Evolutionary conservation across 2,888 invertebrate species (phyloP).

Genomic region (Yponomeuta malinellus): DNA sequence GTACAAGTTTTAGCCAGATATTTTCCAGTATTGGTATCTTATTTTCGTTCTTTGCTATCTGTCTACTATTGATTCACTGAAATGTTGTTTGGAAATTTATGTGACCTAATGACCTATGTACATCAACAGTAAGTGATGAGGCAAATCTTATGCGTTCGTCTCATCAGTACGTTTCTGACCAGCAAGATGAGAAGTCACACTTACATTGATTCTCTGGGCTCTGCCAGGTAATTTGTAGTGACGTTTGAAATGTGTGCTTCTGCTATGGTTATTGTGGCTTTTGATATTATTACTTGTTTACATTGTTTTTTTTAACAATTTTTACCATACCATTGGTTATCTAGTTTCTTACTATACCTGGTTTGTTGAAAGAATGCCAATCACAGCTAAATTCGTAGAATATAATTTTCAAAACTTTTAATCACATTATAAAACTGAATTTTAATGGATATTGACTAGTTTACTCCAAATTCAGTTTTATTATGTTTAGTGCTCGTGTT

Average conservation of each 20-base stretch:
- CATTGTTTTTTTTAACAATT: constrained; percentile 22
- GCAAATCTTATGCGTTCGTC: constrained; percentile 58
- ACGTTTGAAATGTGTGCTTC: not conserved
- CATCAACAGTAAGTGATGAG: constrained; percentile 72
- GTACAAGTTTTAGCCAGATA: not conserved
- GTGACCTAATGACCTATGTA: constrained; percentile 64
- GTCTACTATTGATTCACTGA: constrained; percentile 20
- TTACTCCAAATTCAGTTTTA: no score
- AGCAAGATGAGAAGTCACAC: constrained; percentile 71
- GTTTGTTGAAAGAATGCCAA: no score
- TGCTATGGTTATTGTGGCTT: not conserved
- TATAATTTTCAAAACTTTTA: no score
- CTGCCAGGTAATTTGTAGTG: constrained; percentile 53
- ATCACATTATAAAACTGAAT: no score
- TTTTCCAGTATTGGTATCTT: not conserved
- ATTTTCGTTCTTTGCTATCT: constrained; percentile 11
- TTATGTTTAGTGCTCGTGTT: no score
- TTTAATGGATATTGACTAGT: no score
- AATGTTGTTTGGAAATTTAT: constrained; percentile 28
- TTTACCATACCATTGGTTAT: not conserved
- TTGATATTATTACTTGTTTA: constrained; percentile 1
- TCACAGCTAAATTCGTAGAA: no score
- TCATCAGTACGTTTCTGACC: constrained; percentile 65
- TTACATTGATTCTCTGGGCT: constrained; percentile 64
- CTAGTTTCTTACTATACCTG: not conserved